These are phyloP conservation scores for Astyanax mexicanus DNA, from an alignment of 2,797 vertebrate genomes.

Conservation along the genomic window DNA sequence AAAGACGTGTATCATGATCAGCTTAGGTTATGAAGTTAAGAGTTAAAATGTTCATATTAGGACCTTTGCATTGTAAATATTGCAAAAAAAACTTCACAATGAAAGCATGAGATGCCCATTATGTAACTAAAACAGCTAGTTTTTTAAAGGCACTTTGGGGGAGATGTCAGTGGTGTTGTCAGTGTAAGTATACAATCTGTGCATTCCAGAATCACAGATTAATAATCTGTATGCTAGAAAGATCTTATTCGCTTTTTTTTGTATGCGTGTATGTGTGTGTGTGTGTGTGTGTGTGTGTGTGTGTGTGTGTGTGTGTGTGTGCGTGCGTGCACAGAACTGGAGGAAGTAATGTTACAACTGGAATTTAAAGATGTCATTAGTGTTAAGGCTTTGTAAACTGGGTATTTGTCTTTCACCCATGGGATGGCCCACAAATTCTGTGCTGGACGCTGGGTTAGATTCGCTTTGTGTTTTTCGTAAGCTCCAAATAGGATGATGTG, in stretches of 20 bases:
- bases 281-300: background rate
- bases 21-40: too few species aligned
- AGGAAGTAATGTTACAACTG: conserved; percentile 61
- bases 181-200: too few species aligned
- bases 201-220: background rate
- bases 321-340: background rate
- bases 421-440: conserved; percentile 68
- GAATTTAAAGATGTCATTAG: conserved; percentile 73
- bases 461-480: conserved; percentile 58
- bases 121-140: too few species aligned
- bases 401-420: conserved; percentile 67
- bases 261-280: background rate
- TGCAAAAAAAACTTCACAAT: too few species aligned
- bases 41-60: too few species aligned
- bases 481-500: conserved; percentile 65
- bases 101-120: too few species aligned
- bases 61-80: too few species aligned
- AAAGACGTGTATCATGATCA: too few species aligned
- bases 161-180: too few species aligned
- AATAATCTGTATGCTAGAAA: too few species aligned
- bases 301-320: background rate
- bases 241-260: background rate
- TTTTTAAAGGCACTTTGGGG: too few species aligned
- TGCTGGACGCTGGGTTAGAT: conserved; percentile 64
- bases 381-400: conserved; percentile 70